Percentiles rank a stretch among this genome's conserved stretches.
Evolutionary conservation across 2,113 vertebrate genomes (phyloP).

Genomic region (Eidolon helvum): DNA sequence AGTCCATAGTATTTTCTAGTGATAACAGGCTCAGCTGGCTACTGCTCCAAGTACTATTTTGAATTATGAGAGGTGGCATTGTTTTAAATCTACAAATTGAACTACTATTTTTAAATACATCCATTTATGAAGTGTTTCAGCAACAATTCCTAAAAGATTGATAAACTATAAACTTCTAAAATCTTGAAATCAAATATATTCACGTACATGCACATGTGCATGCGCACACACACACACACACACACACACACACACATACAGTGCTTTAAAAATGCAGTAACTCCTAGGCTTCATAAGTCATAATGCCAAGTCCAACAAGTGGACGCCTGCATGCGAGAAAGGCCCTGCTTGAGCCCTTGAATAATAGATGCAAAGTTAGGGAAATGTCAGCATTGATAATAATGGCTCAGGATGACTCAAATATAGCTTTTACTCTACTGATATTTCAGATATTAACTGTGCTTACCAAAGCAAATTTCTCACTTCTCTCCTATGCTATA

Average conservation of each 20-base stretch:
- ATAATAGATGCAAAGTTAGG: slow-evolving; percentile 16
- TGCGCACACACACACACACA: background rate
- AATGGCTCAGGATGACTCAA: background rate
- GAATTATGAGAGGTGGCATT: background rate
- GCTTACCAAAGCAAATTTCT: background rate
- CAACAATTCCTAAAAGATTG: background rate
- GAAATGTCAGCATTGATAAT: background rate
- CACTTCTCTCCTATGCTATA: background rate
- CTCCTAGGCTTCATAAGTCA: no score
- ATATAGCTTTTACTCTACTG: background rate
- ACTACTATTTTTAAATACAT: background rate
- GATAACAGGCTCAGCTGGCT: background rate
- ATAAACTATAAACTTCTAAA: background rate
- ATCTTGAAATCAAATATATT: background rate
- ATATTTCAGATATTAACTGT: background rate
- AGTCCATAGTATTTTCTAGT: background rate
- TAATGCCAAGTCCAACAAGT: background rate
- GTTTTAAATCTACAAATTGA: background rate
- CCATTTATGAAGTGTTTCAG: background rate
- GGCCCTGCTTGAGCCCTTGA: background rate
- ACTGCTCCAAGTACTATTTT: background rate
- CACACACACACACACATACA: background rate
- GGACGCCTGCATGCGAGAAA: background rate
- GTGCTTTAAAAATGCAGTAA: background rate
- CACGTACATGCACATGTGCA: background rate